phyloP scores from a whole-genome alignment of 2,113 vertebrate species.

The Ellobius talpinus region DNA sequence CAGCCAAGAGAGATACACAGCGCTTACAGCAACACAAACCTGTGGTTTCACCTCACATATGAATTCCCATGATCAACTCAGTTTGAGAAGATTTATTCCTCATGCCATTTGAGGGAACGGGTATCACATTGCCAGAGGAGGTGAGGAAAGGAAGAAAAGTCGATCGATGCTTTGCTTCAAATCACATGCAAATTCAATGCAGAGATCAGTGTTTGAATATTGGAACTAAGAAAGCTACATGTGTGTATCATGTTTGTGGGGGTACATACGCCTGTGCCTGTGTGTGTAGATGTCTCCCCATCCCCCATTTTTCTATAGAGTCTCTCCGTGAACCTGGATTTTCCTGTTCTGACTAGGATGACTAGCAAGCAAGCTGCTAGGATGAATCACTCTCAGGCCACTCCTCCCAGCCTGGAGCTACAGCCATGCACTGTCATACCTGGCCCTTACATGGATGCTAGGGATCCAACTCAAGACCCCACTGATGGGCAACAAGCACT shows the following conservation, averaged over 20 bases:
- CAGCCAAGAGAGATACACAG: background rate
- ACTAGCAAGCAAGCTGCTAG: background rate
- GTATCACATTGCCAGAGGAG: background rate
- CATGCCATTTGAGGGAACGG: background rate
- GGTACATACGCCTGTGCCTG: background rate
- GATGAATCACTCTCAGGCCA: no score
- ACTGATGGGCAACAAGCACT: background rate
- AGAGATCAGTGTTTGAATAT: background rate
- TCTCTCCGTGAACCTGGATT: background rate
- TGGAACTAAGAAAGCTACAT: background rate
- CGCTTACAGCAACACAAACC: background rate
- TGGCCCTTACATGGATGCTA: background rate
- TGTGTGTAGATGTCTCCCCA: background rate
- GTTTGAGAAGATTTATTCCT: background rate
- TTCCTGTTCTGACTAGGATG: background rate
- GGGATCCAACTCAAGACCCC: background rate
- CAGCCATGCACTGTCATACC: background rate
- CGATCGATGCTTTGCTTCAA: background rate
- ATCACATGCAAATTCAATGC: background rate
- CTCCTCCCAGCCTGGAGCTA: background rate
- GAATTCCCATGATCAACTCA: background rate
- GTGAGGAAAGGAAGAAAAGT: background rate
- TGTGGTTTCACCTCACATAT: background rate
- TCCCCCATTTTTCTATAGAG: background rate
- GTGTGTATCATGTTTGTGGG: background rate